phyloP scores from a whole-genome alignment of 2,888 invertebrate species.

The Suillia variegata region DNA sequence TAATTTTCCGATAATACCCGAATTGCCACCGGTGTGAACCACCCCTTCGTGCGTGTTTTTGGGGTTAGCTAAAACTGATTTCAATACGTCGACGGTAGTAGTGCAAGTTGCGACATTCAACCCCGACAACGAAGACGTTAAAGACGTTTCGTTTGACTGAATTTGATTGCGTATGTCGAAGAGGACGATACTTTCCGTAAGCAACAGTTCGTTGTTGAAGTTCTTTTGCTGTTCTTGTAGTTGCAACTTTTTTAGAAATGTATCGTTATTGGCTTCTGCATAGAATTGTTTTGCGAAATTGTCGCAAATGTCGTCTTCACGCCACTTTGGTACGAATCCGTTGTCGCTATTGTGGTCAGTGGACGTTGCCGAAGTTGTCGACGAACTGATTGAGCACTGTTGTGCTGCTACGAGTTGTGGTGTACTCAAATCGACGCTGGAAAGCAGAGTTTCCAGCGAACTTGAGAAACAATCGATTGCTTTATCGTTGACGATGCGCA shows the following conservation, averaged over 20 bases:
- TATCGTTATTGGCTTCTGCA: slow-evolving; percentile 20
- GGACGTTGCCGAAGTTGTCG: slow-evolving; percentile 26
- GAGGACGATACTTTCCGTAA: slow-evolving; percentile 48
- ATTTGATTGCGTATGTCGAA: slow-evolving; percentile 51
- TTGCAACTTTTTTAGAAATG: slow-evolving; percentile 43
- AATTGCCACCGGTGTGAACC: slow-evolving; percentile 26
- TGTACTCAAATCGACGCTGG: slow-evolving; percentile 31
- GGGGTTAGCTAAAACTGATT: not conserved
- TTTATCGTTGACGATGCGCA: slow-evolving; percentile 23
- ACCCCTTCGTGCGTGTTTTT: slow-evolving; percentile 10
- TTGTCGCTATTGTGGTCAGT: slow-evolving; percentile 24
- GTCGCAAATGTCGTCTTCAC: slow-evolving; percentile 33
- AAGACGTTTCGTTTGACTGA: slow-evolving; percentile 8
- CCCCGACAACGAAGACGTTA: not conserved
- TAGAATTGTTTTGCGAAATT: slow-evolving; percentile 33
- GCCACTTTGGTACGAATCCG: slow-evolving; percentile 25
- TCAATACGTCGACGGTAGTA: not conserved
- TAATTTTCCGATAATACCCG: slow-evolving; percentile 45
- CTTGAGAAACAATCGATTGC: slow-evolving; percentile 40
- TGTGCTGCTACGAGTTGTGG: slow-evolving; percentile 13
- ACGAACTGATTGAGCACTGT: slow-evolving; percentile 31
- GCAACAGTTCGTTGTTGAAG: not conserved
- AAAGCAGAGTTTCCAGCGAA: slow-evolving; percentile 47
- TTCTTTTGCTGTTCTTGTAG: slow-evolving; percentile 11
- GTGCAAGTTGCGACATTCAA: not conserved